Conservation (phyloP, 2,797 vertebrate species). For the Argya squamiceps region DNA sequence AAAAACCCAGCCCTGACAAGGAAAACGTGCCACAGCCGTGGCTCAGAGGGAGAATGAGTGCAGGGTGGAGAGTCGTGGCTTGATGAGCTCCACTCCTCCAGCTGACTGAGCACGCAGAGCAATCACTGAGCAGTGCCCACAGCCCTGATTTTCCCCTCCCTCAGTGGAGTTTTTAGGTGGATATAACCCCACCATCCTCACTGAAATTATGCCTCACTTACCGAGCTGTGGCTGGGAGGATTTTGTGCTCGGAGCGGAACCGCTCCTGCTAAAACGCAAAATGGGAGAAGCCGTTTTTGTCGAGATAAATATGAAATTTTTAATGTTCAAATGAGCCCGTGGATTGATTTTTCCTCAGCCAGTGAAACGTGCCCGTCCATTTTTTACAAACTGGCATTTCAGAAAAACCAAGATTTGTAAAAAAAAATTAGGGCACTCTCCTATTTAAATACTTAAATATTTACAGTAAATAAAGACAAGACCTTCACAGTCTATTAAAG, state of each 20-base stretch:
- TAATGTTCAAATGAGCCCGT: not conserved
- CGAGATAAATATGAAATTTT: rapidly evolving
- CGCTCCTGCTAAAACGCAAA: not conserved
- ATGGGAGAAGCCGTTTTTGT: not conserved
- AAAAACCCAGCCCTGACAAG: not conserved
- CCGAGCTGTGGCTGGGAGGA: not conserved
- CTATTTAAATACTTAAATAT: not conserved
- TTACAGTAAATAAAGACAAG: not conserved
- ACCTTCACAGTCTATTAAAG: not conserved
- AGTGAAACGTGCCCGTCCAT: too few species aligned
- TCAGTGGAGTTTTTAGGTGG: not conserved
- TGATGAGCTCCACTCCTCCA: not conserved
- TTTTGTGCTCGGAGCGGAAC: not conserved
- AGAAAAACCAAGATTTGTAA: not conserved
- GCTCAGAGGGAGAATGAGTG: not conserved
- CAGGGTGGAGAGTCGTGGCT: not conserved
- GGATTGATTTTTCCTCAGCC: not conserved
- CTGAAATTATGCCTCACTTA: not conserved
- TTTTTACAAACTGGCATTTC: not conserved
- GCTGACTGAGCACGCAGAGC: not conserved
- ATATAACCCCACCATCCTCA: not conserved
- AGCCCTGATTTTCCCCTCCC: not conserved
- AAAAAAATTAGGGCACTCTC: rapidly evolving
- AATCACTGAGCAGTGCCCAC: not conserved
- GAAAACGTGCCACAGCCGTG: not conserved